These are phyloP conservation scores for Malurus cyaneus DNA, from an alignment of 2,113 vertebrate species.

Conservation along the genomic window DNA sequence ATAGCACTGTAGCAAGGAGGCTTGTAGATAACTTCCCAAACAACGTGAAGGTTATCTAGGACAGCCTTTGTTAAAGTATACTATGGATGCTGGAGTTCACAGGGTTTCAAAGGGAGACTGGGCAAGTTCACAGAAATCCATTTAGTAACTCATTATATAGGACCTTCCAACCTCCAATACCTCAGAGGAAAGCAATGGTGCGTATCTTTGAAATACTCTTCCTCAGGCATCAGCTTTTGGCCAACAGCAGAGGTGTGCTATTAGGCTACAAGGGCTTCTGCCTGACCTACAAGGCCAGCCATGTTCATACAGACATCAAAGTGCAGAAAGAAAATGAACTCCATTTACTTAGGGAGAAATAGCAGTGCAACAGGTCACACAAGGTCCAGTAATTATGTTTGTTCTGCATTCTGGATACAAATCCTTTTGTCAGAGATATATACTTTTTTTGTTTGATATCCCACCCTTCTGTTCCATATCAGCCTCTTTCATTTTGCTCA, in stretches of 20 bases:
- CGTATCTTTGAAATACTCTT: neutral
- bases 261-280: neutral
- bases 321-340: neutral
- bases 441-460: neutral
- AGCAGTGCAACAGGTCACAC: neutral
- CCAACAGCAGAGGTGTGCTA: neutral
- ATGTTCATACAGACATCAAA: neutral
- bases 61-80: constrained; percentile 11
- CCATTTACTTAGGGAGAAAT: neutral
- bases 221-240: neutral
- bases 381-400: neutral
- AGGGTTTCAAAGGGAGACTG: neutral
- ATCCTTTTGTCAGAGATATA: neutral
- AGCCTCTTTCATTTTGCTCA: neutral
- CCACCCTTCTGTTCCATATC: neutral
- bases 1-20: neutral
- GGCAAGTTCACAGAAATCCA: constrained; percentile 15
- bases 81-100: neutral
- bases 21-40: constrained; percentile 11
- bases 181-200: neutral
- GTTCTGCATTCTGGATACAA: neutral
- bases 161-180: neutral
- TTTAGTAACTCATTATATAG: constrained; percentile 38
- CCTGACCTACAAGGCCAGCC: neutral
- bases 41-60: constrained; percentile 7